Evolutionary conservation across 2,113 vertebrate genomes (phyloP).

Genomic region (Ptyas mucosa): DNA sequence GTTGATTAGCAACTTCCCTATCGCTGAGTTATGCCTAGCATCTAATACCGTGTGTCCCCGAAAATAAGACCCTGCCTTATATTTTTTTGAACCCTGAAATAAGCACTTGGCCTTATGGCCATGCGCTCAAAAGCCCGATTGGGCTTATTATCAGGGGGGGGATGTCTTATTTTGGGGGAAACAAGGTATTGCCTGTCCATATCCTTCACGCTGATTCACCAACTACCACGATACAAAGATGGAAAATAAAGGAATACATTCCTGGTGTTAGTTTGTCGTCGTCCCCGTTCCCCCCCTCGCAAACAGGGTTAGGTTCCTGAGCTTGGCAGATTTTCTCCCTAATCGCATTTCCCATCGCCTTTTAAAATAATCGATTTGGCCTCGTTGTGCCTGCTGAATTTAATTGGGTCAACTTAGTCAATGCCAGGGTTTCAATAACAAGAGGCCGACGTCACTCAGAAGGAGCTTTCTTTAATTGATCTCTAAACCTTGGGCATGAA

Average conservation of each 20-base stretch:
- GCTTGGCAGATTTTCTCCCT: neutral
- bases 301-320: neutral
- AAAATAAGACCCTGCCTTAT: no score
- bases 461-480: neutral
- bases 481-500: neutral
- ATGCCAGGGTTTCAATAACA: slow-evolving; percentile 11
- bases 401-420: slow-evolving; percentile 25
- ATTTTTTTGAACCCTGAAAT: no score
- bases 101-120: no score
- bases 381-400: neutral
- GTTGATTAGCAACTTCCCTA: no score
- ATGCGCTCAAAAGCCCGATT: no score
- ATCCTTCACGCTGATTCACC: neutral
- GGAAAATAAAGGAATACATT: neutral
- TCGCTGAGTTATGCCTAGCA: no score
- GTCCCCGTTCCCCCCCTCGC: no score
- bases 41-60: no score
- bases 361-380: slow-evolving; percentile 17
- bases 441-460: neutral
- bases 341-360: slow-evolving; percentile 11
- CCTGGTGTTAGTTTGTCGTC: neutral
- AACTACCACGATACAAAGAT: neutral
- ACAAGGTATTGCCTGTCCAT: no score
- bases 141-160: no score
- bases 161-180: no score